phyloP scores from a whole-genome alignment of 2,888 invertebrate genomes.

The Cloeon dipterum region DNA sequence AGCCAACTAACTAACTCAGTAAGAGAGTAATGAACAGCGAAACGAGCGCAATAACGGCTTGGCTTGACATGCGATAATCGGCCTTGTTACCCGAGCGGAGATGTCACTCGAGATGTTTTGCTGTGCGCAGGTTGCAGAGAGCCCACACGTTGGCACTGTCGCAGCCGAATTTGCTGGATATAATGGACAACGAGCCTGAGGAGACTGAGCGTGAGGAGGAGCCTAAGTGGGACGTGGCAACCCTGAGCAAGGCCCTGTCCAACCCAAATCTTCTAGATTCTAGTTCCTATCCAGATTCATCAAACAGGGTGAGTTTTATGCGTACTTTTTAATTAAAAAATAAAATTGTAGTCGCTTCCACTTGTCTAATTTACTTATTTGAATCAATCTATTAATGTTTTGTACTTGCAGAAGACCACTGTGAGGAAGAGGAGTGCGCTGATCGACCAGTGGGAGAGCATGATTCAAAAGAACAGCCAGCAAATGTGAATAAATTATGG shows the following conservation, averaged over 20 bases:
- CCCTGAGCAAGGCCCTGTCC: constrained; percentile 12
- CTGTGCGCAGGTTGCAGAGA: constrained; percentile 24
- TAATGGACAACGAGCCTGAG: constrained; percentile 24
- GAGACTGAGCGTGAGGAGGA: constrained; percentile 17
- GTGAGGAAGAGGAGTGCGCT: constrained; percentile 21
- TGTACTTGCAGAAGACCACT: constrained; percentile 7
- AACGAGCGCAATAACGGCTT: not conserved
- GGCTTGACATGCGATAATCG: not conserved
- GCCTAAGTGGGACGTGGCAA: constrained; percentile 7
- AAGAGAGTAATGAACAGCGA: not conserved
- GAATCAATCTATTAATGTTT: constrained; percentile 1
- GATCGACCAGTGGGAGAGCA: constrained; percentile 61
- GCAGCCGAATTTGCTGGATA: constrained; percentile 35
- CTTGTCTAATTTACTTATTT: not conserved
- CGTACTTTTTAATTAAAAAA: not conserved
- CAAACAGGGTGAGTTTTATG: not conserved
- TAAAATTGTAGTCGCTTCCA: not conserved
- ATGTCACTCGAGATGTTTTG: not conserved
- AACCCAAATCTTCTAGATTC: constrained; percentile 14
- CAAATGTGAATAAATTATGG: no score
- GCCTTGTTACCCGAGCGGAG: not conserved
- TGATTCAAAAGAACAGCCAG: constrained; percentile 30
- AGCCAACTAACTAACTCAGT: no score
- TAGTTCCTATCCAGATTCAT: constrained; percentile 7
- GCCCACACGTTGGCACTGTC: constrained; percentile 31